phyloP scores from a whole-genome alignment of 2,113 vertebrate species.

The Merops nubicus region DNA sequence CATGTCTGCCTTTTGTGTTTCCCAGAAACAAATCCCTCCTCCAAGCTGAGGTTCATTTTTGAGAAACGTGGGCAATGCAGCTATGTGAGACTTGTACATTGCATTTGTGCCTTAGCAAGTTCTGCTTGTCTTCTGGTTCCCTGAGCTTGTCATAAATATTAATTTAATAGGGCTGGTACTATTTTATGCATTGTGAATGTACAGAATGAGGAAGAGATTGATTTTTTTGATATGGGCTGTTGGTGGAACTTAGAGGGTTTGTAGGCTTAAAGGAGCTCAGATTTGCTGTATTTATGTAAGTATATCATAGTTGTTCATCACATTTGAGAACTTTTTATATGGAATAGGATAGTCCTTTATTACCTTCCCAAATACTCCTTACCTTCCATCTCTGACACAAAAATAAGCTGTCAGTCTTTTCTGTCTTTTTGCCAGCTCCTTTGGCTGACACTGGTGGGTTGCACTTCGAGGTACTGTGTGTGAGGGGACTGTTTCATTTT shows the following conservation, averaged over 20 bases:
- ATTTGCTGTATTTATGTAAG: neutral
- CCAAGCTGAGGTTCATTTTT: neutral
- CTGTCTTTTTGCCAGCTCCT: neutral
- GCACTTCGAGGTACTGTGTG: neutral
- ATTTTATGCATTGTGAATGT: slow-evolving; percentile 3
- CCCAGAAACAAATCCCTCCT: neutral
- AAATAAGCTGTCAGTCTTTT: neutral
- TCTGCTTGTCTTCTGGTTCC: neutral
- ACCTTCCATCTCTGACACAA: neutral
- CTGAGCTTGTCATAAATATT: slow-evolving; percentile 30
- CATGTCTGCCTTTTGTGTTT: neutral
- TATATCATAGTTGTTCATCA: neutral
- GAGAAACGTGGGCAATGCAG: neutral
- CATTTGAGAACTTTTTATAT: neutral
- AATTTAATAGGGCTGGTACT: slow-evolving; percentile 28
- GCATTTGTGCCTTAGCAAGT: neutral
- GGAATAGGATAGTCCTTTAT: neutral
- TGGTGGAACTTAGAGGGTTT: neutral
- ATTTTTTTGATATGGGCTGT: neutral
- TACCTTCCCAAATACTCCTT: neutral
- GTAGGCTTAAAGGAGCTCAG: neutral
- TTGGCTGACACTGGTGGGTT: neutral
- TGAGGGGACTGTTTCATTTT: neutral
- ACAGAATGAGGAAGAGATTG: slow-evolving; percentile 42
- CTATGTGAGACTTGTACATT: neutral